Evolutionary conservation across 2,888 invertebrate genomes (phyloP).

Genomic region (Stratiomys singularior): DNA sequence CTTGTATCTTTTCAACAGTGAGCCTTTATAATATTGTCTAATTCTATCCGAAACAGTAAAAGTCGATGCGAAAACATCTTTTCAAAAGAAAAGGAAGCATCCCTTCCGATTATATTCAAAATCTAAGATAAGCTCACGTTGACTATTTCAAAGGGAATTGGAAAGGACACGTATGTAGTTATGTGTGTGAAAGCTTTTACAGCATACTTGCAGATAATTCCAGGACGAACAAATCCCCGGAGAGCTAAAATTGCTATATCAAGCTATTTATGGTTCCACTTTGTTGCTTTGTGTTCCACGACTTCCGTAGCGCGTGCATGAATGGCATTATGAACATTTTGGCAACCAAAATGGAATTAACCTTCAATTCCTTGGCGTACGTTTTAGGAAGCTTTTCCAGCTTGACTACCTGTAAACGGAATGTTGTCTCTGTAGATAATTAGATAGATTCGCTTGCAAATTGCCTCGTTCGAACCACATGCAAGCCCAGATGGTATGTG

Average conservation of each 20-base stretch:
- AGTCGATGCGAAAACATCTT: no score
- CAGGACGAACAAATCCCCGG: background rate
- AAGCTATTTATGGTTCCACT: background rate
- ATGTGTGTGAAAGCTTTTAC: no score
- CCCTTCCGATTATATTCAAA: no score
- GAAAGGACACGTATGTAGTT: no score
- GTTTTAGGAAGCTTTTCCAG: background rate
- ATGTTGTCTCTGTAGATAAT: background rate
- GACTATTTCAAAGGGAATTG: no score
- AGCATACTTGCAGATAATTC: no score
- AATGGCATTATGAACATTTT: background rate
- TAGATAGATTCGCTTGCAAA: conserved; percentile 4
- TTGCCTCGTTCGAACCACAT: background rate
- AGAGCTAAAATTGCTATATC: background rate
- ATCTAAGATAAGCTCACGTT: no score
- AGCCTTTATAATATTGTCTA: no score
- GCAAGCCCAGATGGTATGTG: conserved; percentile 6
- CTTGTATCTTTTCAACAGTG: no score
- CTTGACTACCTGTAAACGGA: background rate
- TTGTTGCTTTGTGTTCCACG: background rate
- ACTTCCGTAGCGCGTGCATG: background rate
- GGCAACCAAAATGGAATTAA: background rate
- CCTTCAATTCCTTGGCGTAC: background rate
- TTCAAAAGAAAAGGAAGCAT: no score
- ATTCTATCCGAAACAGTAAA: no score